phyloP scores from a whole-genome alignment of 2,888 invertebrate genomes.

The Cerceris ruficornis region DNA sequence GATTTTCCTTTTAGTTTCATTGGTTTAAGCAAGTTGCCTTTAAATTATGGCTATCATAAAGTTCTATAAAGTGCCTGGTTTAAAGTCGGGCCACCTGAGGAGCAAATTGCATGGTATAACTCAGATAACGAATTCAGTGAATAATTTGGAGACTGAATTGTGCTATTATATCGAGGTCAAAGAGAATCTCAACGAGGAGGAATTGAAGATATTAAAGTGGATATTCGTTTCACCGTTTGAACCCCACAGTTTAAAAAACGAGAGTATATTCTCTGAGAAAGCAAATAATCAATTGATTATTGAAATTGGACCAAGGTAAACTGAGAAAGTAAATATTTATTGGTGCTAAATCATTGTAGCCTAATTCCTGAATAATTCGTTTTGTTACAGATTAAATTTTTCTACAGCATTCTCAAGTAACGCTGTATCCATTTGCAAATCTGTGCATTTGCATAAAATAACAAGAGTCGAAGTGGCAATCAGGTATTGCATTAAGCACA shows the following conservation, averaged over 20 bases:
- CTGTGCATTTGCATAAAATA: slow-evolving; percentile 90
- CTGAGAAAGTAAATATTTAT: slow-evolving; percentile 26
- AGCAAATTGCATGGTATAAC: slow-evolving; percentile 66
- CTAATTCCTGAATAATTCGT: slow-evolving; percentile 16
- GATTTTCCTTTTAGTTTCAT: background rate
- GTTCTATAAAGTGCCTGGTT: slow-evolving; percentile 85
- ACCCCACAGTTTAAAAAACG: slow-evolving; percentile 84
- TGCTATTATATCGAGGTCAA: slow-evolving; percentile 89
- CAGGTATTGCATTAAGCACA: slow-evolving; percentile 84
- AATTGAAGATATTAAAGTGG: slow-evolving; percentile 89
- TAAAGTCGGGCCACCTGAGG: slow-evolving; percentile 68
- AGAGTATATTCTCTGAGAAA: slow-evolving; percentile 81
- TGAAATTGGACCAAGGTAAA: slow-evolving; percentile 94
- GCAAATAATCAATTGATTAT: slow-evolving; percentile 83
- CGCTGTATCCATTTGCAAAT: slow-evolving; percentile 95
- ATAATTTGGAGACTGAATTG: slow-evolving; percentile 86
- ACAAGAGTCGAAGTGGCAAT: slow-evolving; percentile 91
- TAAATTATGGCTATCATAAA: slow-evolving; percentile 83
- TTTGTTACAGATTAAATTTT: slow-evolving; percentile 89
- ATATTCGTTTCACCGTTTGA: slow-evolving; percentile 88
- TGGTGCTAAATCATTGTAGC: slow-evolving; percentile 17
- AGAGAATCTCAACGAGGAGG: slow-evolving; percentile 84
- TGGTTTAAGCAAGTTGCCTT: background rate
- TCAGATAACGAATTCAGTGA: slow-evolving; percentile 76
- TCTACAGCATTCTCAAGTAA: slow-evolving; percentile 98